Base-by-base conservation (phyloP, 2,113 vertebrate species). In the Antennarius striatus region DNA sequence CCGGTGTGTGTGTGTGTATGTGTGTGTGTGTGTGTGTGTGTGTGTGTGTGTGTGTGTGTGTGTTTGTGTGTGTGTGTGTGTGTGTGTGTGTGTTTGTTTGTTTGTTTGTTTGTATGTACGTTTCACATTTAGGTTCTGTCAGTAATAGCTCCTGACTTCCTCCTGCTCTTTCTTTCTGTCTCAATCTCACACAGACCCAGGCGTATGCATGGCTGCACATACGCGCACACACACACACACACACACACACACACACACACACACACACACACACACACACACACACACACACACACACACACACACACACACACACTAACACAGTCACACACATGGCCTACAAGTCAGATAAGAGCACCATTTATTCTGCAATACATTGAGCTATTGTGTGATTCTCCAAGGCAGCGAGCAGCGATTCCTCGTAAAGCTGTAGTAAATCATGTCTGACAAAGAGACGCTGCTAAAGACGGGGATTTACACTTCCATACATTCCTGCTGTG, bases 101-200 rank as follows among this genome's bases (percentile, higher is more conserved):
- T 63, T 53, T 68, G 17, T 30, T 42, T 69, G 60, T 46, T 39
- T 47, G 39, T 52, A 68, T 43, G 75, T 51, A 30, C 30, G 5
- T 82, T 75, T 82, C 79, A 88, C 80, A 85, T 88, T 43, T 79
- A 87, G 81, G 69, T 77, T 84, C 73, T 89, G 84, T 88, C 83
- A 80, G 86, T 90, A 91, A 91, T 86, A 76, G 83, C 80, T 85
- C 77, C 74, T 81, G 83, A 90, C 87, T 86, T 88, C 89, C 77
- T 85, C 72, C 62, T 0, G 48, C 80, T 73, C 70, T 71, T 80
- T 84, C 68, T 89, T 56, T 76, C 67, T 74, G 67, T 83, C 71
- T 76, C 83, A 75, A 82, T 85, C 77, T 78, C 75, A 71, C 80
- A 83, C 83, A 84, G 83, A 78, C 80, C 82, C 76, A 86, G 80